Evolutionary conservation across 1,140 invertebrate species (phyloP), one percentile per base, ranked within the genome.

Genomic region (Brachionus angularis): DNA sequence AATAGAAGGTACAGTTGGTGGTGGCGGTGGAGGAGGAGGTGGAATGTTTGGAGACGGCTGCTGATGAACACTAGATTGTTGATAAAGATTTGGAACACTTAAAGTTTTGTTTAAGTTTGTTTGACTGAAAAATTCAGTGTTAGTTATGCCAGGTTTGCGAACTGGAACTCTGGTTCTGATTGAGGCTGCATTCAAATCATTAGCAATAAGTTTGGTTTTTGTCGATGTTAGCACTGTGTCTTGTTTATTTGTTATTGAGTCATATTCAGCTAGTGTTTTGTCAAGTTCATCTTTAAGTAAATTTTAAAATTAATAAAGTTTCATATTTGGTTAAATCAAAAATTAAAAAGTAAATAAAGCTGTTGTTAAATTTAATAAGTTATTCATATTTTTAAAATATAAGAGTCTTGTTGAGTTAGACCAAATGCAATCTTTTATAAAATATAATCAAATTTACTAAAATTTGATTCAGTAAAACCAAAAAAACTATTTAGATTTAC

Each of bases 111-210:
- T 27, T 5, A 33, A 31, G 23, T 58, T 12, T 14, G 16, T 18
- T 27, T 58, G 18, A 36, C 39, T 58, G 27, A 58, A 58, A 4
- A 58, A 21, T 36, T 58, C 53, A 23, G 10, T 34, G 39, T 58
- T 58, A 36, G 25, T 58, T 39, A 58, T 58, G 4, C 53, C 53
- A 21, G 53, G 53, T n/a, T 58, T 58, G 27, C 53, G 53, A 12
- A 58, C 53, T n/a, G 53, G 53, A n/a, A 58, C 53, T 25, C 62
- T 5, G 12, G 62, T 67, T 27, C 62, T 39, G 5, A 67, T 67
- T 0, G 62, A 67, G 10, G 62, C 62, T 2, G 62, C 62, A 31
- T 67, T 67, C 8, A 42, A 39, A 27, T 67, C 62, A 34, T 67
- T 10, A 10, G 62, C 62, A 23, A 67, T 12, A 23, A 50, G 14